Evolutionary conservation across 2,113 vertebrate genomes (phyloP).

Genomic region (Podarcis raffonei): DNA sequence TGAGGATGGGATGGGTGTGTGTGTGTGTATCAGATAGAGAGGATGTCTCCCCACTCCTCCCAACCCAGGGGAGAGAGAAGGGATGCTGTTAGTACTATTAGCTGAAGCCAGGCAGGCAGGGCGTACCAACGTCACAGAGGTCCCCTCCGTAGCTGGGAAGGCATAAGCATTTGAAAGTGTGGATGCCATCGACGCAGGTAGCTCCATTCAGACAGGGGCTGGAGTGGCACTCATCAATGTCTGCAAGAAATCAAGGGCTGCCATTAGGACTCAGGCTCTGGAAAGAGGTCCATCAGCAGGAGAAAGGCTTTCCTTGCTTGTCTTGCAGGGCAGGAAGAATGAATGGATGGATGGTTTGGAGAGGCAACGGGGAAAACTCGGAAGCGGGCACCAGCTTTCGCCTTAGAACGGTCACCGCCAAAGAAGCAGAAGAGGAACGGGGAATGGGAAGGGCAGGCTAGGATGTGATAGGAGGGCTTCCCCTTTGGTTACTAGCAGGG

Average conservation of each 20-base stretch:
- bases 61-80: conserved; percentile 10
- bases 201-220: conserved; percentile 97
- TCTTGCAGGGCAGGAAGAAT: not conserved
- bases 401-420: conserved; percentile 56
- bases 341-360: not conserved
- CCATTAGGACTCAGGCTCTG: conserved; percentile 79
- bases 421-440: conserved; percentile 1
- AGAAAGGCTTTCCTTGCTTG: conserved; percentile 49
- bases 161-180: conserved; percentile 99
- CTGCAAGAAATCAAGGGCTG: conserved; percentile 94
- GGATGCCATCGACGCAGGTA: conserved; percentile 91
- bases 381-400: not conserved
- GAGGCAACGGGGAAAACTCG: not conserved
- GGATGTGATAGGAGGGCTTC: too few relatives aligned
- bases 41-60: not conserved
- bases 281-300: conserved; percentile 56
- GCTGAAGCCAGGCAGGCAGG: conserved; percentile 87
- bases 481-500: not conserved
- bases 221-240: conserved; percentile 93
- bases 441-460: not conserved
- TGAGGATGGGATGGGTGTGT: fast-evolving
- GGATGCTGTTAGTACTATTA: conserved; percentile 85
- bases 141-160: conserved; percentile 99
- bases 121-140: conserved; percentile 95
- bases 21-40: too few relatives aligned